phyloP scores from a whole-genome alignment of 1,140 invertebrate species.

The Bombus waltoni region DNA sequence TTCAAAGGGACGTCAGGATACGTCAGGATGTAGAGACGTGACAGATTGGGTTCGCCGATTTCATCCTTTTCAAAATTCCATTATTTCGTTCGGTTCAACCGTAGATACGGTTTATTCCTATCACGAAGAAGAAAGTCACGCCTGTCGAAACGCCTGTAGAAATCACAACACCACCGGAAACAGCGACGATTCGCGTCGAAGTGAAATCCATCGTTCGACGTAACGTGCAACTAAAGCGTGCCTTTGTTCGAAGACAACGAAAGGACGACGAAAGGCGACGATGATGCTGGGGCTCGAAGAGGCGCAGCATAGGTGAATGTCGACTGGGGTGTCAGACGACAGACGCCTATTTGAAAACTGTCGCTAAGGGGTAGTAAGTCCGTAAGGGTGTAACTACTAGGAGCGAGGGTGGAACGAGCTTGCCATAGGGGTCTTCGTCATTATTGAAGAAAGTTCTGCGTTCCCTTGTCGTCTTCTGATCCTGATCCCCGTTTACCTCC shows the following conservation, averaged over 20 bases:
- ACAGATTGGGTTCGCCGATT: background rate
- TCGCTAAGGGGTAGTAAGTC: conserved; percentile 72
- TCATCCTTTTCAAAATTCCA: background rate
- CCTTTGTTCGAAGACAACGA: conserved; percentile 43
- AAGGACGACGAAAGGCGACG: conserved; percentile 37
- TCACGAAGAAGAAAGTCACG: background rate
- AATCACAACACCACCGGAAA: background rate
- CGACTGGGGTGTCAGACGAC: conserved; percentile 48
- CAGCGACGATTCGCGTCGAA: background rate
- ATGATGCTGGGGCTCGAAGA: conserved; percentile 32
- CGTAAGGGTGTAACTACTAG: conserved; percentile 69
- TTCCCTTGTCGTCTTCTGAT: conserved; percentile 61
- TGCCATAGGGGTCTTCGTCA: conserved; percentile 65
- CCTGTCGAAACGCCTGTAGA: background rate
- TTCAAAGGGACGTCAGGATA: background rate
- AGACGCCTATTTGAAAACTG: conserved; percentile 71
- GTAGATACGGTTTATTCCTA: background rate
- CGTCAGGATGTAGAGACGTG: background rate
- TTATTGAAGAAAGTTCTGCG: conserved; percentile 71
- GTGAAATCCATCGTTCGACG: conserved; percentile 1
- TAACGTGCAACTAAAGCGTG: conserved; percentile 25
- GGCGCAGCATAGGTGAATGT: conserved; percentile 60
- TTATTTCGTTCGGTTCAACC: too few relatives aligned
- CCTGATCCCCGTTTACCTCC: conserved; percentile 51
- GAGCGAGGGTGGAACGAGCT: conserved; percentile 74